Conservation (phyloP, 1,140 invertebrate genomes). For the Listronotus bonariensis region DNA sequence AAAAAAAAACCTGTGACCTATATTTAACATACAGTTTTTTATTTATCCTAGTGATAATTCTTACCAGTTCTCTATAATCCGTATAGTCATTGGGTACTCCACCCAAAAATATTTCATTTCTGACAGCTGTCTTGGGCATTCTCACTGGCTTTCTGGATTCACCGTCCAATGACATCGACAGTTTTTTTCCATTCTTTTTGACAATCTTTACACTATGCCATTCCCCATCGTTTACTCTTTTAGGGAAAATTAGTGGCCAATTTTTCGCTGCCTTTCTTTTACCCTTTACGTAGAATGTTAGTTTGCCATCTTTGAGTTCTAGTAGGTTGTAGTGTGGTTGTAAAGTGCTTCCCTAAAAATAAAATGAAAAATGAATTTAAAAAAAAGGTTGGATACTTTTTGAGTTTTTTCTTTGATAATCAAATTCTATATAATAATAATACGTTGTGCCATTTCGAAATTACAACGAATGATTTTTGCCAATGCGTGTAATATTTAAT, state of each 20-base stretch:
- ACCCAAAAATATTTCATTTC: slow-evolving; percentile 77
- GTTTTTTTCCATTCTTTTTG: slow-evolving; percentile 57
- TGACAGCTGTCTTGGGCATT: slow-evolving; percentile 70
- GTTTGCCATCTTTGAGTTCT: slow-evolving; percentile 71
- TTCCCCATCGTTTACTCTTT: slow-evolving; percentile 75
- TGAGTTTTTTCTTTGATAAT: no score
- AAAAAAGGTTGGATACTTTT: no score
- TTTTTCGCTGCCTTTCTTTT: slow-evolving; percentile 63
- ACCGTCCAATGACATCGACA: slow-evolving; percentile 72
- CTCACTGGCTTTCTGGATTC: slow-evolving; percentile 66
- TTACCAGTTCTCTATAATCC: slow-evolving; percentile 38
- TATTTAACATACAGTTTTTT: neutral
- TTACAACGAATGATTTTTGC: no score
- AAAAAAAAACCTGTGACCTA: no score
- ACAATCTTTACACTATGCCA: slow-evolving; percentile 78
- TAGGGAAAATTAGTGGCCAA: slow-evolving; percentile 58
- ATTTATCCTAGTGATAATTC: neutral
- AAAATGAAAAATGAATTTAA: neutral
- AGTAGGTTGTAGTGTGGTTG: slow-evolving; percentile 71
- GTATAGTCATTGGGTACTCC: slow-evolving; percentile 66
- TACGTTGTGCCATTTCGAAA: no score
- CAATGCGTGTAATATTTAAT: no score
- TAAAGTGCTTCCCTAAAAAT: slow-evolving; percentile 62
- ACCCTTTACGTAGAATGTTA: slow-evolving; percentile 71
- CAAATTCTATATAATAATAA: no score